Evolutionary conservation across 2,797 vertebrate species (phyloP).

Genomic region (Halcyon chelicuti): DNA sequence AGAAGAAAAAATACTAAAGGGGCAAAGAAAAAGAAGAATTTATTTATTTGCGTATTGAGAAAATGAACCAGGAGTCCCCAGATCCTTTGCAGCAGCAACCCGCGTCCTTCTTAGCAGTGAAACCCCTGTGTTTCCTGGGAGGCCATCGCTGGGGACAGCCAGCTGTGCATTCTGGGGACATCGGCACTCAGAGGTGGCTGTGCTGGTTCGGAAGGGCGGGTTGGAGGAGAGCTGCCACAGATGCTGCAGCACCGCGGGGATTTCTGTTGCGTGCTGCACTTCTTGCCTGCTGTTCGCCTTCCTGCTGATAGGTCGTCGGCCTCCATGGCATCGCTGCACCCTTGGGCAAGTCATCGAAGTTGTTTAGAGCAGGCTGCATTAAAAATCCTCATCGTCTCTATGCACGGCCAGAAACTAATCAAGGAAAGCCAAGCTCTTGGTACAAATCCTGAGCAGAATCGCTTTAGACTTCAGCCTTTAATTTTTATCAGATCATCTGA

Average conservation of each 20-base stretch:
- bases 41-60: not conserved
- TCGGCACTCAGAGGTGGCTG: rapidly evolving
- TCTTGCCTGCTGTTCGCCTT: not conserved
- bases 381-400: not conserved
- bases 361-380: not conserved
- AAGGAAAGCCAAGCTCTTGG: not conserved
- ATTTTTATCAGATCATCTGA: not conserved
- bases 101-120: rapidly evolving
- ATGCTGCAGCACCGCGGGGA: rapidly evolving
- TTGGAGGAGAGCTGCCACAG: rapidly evolving
- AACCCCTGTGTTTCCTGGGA: rapidly evolving
- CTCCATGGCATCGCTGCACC: not conserved
- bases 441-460: not conserved
- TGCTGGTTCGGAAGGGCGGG: too few relatives aligned
- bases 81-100: not conserved
- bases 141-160: rapidly evolving
- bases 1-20: not conserved
- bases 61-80: rapidly evolving
- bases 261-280: rapidly evolving
- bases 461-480: not conserved
- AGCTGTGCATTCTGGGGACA: not conserved
- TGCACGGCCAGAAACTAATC: not conserved
- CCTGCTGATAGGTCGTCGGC: rapidly evolving
- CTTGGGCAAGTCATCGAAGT: not conserved
- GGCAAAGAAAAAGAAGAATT: not conserved